Conservation (phyloP, 2,113 vertebrate genomes). For the Ailuropoda melanoleuca region DNA sequence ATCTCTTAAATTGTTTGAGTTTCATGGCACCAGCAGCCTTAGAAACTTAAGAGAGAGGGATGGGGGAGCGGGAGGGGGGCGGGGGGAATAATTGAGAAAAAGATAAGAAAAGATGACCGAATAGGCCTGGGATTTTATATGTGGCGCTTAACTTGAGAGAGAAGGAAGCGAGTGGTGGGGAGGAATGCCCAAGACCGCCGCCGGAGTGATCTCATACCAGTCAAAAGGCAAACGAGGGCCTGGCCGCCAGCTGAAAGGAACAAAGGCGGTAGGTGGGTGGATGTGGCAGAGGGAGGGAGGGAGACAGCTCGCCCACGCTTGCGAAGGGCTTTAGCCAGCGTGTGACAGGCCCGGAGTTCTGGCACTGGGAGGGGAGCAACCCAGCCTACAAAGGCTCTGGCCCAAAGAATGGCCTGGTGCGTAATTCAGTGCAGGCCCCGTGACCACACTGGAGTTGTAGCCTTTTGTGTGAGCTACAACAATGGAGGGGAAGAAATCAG, state of each 20-base stretch:
- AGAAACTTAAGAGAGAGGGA: slow-evolving; percentile 18
- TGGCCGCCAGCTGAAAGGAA: slow-evolving; percentile 67
- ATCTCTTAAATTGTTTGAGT: not conserved
- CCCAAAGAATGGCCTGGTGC: slow-evolving; percentile 40
- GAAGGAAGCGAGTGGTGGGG: slow-evolving; percentile 40
- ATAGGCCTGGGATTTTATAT: slow-evolving; percentile 74
- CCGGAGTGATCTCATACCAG: slow-evolving; percentile 59
- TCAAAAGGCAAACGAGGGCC: slow-evolving; percentile 77
- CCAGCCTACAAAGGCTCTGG: slow-evolving; percentile 51
- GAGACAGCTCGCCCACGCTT: slow-evolving; percentile 25
- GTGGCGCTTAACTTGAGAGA: slow-evolving; percentile 53
- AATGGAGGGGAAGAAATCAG: slow-evolving; percentile 81
- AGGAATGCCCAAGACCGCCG: not conserved
- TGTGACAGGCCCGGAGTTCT: slow-evolving; percentile 58
- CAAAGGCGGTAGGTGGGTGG: slow-evolving; percentile 43
- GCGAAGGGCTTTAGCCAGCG: slow-evolving; percentile 67
- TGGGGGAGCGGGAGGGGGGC: not conserved
- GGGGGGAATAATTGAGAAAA: not conserved
- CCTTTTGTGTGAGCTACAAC: slow-evolving; percentile 81
- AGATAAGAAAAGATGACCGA: slow-evolving; percentile 55
- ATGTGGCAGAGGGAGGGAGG: not conserved
- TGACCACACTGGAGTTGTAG: slow-evolving; percentile 71
- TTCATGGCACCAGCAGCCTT: slow-evolving; percentile 48
- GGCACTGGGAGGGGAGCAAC: slow-evolving; percentile 50
- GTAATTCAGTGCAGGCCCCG: slow-evolving; percentile 74